phyloP scores from a whole-genome alignment of 2,113 vertebrate genomes.

The Colaptes auratus region DNA sequence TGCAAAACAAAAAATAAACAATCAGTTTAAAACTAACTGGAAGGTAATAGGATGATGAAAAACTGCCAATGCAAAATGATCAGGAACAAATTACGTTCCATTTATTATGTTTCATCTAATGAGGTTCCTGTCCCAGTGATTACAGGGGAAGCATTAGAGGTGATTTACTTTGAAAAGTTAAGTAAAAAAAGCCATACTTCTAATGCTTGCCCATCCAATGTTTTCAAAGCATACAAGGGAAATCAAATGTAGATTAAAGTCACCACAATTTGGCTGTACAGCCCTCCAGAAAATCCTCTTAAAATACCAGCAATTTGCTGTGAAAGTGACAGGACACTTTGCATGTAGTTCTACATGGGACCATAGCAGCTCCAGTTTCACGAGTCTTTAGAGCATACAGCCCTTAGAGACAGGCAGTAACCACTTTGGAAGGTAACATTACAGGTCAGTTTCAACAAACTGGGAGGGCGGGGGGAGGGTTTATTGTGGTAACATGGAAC shows the following conservation, averaged over 20 bases:
- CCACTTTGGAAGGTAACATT: not conserved
- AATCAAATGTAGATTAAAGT: not conserved
- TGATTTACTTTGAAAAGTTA: not conserved
- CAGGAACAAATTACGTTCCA: not conserved
- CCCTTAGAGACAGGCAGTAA: not conserved
- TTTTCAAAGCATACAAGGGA: not conserved
- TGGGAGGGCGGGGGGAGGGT: fast-evolving
- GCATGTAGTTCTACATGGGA: not conserved
- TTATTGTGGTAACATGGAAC: not conserved
- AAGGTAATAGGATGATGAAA: not conserved
- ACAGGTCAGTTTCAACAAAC: not conserved
- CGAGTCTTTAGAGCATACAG: not conserved
- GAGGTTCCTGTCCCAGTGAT: not conserved
- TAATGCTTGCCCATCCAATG: not conserved
- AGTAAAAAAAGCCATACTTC: not conserved
- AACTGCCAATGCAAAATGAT: not conserved
- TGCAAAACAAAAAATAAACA: not conserved
- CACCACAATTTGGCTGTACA: not conserved
- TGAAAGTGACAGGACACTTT: not conserved
- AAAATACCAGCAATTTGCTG: not conserved
- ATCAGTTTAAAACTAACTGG: not conserved
- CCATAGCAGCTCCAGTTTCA: not conserved
- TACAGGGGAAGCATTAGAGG: not conserved
- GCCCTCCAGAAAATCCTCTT: not conserved
- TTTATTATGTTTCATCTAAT: not conserved